Conservation (phyloP, 2,888 invertebrate genomes). For the Prostheceraeus crozeri region DNA sequence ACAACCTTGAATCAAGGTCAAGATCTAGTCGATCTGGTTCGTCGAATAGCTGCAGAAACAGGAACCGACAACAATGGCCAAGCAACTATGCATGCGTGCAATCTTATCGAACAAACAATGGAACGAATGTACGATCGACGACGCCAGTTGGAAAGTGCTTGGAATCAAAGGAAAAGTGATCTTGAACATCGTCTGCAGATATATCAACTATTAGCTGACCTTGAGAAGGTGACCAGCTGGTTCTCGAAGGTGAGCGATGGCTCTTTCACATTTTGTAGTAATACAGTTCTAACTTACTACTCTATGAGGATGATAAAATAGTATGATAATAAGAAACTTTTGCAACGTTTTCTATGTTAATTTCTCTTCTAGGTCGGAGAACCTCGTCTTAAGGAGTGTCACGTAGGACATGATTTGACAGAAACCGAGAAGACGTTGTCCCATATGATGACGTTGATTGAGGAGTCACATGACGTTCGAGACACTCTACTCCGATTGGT, state of each 20-base stretch:
- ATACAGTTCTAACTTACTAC: no score
- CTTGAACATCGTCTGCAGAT: conserved; percentile 71
- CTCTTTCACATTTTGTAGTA: no score
- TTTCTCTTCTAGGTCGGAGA: conserved; percentile 35
- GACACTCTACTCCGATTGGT: conserved; percentile 31
- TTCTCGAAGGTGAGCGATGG: conserved; percentile 22
- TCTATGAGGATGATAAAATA: no score
- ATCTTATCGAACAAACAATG: conserved; percentile 57
- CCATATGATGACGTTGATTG: conserved; percentile 32
- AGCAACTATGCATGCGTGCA: conserved; percentile 59
- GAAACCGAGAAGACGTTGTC: conserved; percentile 30
- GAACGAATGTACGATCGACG: conserved; percentile 61
- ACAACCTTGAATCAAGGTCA: conserved; percentile 73
- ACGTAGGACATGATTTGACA: conserved; percentile 31
- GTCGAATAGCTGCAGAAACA: conserved; percentile 68
- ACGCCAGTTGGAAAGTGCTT: conserved; percentile 64
- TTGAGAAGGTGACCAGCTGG: conserved; percentile 26
- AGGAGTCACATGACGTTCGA: conserved; percentile 36
- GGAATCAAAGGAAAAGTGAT: conserved; percentile 66
- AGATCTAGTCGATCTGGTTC: conserved; percentile 66
- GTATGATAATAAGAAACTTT: no score
- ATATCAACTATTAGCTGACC: not conserved
- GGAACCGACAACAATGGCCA: conserved; percentile 61
- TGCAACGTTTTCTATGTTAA: no score
- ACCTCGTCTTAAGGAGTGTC: not conserved